phyloP scores from a whole-genome alignment of 1,140 invertebrate genomes.

The Apis florea region DNA sequence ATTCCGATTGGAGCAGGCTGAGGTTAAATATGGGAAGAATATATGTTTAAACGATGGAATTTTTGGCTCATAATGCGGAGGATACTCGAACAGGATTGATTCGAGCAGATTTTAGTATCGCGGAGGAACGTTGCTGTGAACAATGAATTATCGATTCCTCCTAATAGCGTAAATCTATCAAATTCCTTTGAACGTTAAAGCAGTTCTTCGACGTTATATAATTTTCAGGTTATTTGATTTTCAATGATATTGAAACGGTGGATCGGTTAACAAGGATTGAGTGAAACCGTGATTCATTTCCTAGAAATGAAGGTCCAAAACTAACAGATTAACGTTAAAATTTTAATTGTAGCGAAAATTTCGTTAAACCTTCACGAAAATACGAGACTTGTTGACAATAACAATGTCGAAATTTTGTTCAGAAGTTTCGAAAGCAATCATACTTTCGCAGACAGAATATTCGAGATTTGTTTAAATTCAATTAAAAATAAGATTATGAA shows the following conservation, averaged over 20 bases:
- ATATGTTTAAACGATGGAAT: neutral
- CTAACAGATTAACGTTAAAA: neutral
- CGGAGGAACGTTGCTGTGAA: neutral
- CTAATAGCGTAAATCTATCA: conserved; percentile 26
- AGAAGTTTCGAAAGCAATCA: no score
- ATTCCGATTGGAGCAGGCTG: no score
- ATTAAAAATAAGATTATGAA: no score
- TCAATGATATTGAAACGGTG: conserved; percentile 1
- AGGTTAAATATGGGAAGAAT: neutral
- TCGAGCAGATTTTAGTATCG: neutral
- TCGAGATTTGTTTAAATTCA: no score
- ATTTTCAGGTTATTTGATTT: conserved; percentile 31
- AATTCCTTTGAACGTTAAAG: conserved; percentile 20
- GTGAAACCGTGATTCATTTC: conserved; percentile 2
- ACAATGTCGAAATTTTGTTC: no score
- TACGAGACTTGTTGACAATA: neutral
- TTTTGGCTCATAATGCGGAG: neutral
- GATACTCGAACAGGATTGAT: neutral
- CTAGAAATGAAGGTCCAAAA: no score
- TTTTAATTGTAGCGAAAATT: neutral
- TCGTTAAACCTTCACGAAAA: no score
- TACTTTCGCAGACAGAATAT: no score
- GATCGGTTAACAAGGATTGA: neutral
- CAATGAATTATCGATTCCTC: neutral
- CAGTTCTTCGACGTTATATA: conserved; percentile 25